Evolutionary conservation across 2,888 invertebrate species (phyloP).

Genomic region (Drosophila anomelani): DNA sequence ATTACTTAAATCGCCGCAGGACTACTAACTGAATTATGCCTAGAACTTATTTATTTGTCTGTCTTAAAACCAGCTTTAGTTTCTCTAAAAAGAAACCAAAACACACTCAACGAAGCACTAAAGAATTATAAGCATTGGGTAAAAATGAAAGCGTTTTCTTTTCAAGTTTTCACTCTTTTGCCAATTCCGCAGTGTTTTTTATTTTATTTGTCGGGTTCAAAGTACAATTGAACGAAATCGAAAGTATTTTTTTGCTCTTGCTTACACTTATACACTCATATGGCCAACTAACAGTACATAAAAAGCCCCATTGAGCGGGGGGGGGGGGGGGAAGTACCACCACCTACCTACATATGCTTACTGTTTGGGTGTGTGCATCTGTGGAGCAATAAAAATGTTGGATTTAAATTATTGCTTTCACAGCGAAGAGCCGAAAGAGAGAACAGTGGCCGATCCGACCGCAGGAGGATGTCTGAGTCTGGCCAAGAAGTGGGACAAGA

Average conservation of each 20-base stretch:
- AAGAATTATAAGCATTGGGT: conserved; percentile 32
- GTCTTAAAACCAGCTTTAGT: background rate
- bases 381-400: conserved; percentile 80
- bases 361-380: conserved; percentile 33
- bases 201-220: conserved; percentile 59
- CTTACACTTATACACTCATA: conserved; percentile 41
- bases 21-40: conserved; percentile 1
- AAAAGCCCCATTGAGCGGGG: conserved; percentile 49
- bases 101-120: background rate
- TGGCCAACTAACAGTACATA: conserved; percentile 48
- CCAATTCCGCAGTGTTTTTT: conserved; percentile 42
- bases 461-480: conserved; percentile 54
- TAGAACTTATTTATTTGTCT: background rate
- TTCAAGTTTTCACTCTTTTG: conserved; percentile 55
- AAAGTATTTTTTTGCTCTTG: conserved; percentile 62
- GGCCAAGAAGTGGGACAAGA: conserved; percentile 31
- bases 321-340: conserved; percentile 12
- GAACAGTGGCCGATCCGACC: conserved; percentile 61
- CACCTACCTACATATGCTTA: conserved; percentile 28
- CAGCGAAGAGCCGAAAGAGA: conserved; percentile 62
- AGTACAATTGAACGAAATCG: conserved; percentile 78
- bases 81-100: conserved; percentile 13
- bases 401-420: conserved; percentile 81
- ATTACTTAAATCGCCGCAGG: background rate
- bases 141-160: conserved; percentile 43